phyloP scores from a whole-genome alignment of 2,113 vertebrate species.

The Pavo muticus region DNA sequence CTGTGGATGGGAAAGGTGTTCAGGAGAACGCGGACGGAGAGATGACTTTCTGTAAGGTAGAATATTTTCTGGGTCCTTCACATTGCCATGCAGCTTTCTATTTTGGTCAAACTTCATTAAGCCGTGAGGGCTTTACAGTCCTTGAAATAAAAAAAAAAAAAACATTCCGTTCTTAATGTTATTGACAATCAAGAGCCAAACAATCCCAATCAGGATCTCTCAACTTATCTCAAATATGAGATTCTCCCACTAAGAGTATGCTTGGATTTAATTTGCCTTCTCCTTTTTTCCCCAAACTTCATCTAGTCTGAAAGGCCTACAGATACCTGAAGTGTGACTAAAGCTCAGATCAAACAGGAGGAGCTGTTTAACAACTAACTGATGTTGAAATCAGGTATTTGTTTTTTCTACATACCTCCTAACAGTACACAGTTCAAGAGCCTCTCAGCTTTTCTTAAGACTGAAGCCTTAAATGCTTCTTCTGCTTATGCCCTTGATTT shows the following conservation, averaged over 20 bases:
- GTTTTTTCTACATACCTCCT: neutral
- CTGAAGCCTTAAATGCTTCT: neutral
- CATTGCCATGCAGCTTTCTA: neutral
- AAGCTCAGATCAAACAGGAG: neutral
- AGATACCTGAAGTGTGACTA: neutral
- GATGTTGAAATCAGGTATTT: fast-evolving
- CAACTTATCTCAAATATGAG: fast-evolving
- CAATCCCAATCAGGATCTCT: neutral
- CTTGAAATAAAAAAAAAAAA: neutral
- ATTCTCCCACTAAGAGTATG: neutral
- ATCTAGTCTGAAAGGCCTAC: neutral
- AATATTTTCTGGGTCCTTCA: neutral
- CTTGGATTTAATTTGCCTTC: neutral
- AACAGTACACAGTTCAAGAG: neutral
- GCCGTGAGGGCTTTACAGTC: neutral
- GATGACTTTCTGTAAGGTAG: neutral
- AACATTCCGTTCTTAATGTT: fast-evolving
- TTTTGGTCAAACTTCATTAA: neutral
- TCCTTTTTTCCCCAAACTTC: neutral
- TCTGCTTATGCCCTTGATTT: neutral
- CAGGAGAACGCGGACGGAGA: neutral
- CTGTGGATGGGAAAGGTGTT: neutral
- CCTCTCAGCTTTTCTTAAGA: neutral
- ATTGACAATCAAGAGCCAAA: neutral
- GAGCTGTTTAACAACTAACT: neutral